Percentiles rank a stretch among this genome's conserved stretches.
phyloP scores from a whole-genome alignment of 2,113 vertebrate species.

The Lepisosteus osseus region DNA sequence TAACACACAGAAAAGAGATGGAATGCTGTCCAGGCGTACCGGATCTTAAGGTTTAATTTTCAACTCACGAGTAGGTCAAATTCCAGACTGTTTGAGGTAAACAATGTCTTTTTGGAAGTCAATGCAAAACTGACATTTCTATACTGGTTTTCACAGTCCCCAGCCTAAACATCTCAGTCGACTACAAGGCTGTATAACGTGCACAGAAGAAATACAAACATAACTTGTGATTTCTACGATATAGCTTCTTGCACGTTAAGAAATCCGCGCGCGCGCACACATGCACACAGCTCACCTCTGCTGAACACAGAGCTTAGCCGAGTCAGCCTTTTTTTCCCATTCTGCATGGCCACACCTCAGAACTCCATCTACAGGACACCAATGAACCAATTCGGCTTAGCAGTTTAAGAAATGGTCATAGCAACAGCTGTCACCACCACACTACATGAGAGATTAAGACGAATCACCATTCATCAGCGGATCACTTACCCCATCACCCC shows the following conservation, averaged over 20 bases:
- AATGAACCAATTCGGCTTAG: neutral
- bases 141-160: too few species aligned
- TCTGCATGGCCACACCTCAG: neutral
- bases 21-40: neutral
- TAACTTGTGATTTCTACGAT: too few species aligned
- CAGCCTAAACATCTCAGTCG: too few species aligned
- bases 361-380: neutral
- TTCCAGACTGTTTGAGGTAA: slow-evolving; percentile 2
- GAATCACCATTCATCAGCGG: too few species aligned
- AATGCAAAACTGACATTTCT: neutral
- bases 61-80: neutral
- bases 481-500: too few species aligned
- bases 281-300: neutral
- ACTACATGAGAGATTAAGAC: too few species aligned
- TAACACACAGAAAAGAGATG: neutral
- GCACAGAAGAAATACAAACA: too few species aligned
- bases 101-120: slow-evolving; percentile 1
- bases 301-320: neutral
- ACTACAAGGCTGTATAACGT: too few species aligned
- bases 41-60: neutral
- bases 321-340: neutral
- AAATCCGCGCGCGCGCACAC: too few species aligned
- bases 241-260: too few species aligned
- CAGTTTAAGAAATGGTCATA: too few species aligned
- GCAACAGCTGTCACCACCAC: too few species aligned